Evolutionary conservation across 2,113 vertebrate genomes (phyloP).

Genomic region (Todiramphus saurophagus): DNA sequence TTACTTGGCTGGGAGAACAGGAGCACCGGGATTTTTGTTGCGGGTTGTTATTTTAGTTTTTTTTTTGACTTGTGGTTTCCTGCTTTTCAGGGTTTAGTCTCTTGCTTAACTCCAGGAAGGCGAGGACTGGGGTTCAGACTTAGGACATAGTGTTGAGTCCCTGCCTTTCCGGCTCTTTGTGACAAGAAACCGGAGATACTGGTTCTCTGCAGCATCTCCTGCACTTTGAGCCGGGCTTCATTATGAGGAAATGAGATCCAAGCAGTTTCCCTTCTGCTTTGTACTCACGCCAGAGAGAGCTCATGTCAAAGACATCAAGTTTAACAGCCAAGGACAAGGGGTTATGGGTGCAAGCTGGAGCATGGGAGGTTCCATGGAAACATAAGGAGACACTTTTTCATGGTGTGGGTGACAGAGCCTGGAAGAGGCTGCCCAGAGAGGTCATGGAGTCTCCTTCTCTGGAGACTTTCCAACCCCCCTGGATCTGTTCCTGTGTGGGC

Average conservation of each 20-base stretch:
- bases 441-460: no score
- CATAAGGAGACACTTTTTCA: no score
- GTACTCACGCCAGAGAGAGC: background rate
- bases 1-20: background rate
- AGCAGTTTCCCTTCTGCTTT: background rate
- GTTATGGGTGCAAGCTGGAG: no score
- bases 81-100: background rate
- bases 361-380: no score
- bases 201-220: background rate
- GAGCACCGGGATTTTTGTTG: background rate
- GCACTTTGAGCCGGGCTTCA: fast-evolving
- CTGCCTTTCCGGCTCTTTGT: background rate
- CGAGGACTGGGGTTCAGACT: background rate
- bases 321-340: background rate
- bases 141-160: background rate
- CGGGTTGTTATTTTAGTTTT: no score
- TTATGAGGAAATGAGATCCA: background rate
- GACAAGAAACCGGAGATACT: background rate
- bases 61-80: background rate
- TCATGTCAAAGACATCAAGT: background rate
- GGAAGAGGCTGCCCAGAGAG: no score
- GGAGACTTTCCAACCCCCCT: no score
- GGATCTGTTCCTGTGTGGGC: no score
- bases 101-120: background rate
- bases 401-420: no score